Evolutionary conservation across 2,113 vertebrate genomes (phyloP).

Genomic region (Bubo bubo): DNA sequence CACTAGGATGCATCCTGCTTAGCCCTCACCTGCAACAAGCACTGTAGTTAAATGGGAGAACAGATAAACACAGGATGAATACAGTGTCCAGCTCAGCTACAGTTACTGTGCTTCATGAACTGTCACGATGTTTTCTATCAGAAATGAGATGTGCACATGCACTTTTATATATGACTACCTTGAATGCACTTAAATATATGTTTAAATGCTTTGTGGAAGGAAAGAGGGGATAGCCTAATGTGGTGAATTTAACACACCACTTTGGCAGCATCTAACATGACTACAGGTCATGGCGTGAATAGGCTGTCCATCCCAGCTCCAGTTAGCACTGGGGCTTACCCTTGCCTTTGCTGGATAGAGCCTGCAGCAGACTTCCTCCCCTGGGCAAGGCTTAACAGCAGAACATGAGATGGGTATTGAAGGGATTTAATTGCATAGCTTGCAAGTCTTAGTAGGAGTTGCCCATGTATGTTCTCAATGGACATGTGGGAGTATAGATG

Average conservation of each 20-base stretch:
- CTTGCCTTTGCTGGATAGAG: not conserved
- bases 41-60: not conserved
- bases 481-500: not conserved
- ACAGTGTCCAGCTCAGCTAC: not conserved
- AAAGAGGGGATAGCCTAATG: not conserved
- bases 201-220: not conserved
- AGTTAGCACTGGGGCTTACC: not conserved
- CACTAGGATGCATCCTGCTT: not conserved
- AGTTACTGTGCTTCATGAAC: not conserved
- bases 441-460: not conserved
- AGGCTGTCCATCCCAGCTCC: not conserved
- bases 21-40: not conserved
- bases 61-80: not conserved
- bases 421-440: constrained; percentile 23
- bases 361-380: not conserved
- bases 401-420: constrained; percentile 2
- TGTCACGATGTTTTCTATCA: accelerated
- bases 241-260: not conserved
- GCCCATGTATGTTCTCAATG: not conserved
- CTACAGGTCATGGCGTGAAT: accelerated
- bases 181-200: not conserved
- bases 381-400: not conserved
- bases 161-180: not conserved
- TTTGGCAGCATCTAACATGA: not conserved
- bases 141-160: not conserved